A percentile compares a stretch with the other conserved stretches of the same genome.
Evolutionary conservation across 2,797 vertebrate species (phyloP).

Genomic region (Bryconaethiops microstoma): DNA sequence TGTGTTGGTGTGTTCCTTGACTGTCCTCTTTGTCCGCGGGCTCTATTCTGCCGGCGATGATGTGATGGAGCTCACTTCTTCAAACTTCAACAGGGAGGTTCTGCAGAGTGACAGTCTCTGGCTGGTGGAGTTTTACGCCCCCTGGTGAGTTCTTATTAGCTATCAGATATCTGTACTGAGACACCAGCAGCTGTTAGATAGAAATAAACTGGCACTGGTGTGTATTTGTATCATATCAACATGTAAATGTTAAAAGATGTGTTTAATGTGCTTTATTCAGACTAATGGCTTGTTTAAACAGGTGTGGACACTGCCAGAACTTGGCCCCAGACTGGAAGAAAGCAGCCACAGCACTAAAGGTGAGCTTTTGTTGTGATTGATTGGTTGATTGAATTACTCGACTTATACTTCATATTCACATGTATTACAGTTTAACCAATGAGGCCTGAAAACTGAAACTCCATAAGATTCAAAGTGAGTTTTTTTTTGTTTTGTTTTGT

Average conservation of each 20-base stretch:
- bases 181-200: background rate
- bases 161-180: background rate
- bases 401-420: background rate
- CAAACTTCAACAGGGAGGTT: slow-evolving; percentile 94
- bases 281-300: slow-evolving; percentile 59
- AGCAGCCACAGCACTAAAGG: slow-evolving; percentile 92
- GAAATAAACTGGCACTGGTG: background rate
- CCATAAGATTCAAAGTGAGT: background rate
- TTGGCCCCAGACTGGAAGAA: slow-evolving; percentile 95
- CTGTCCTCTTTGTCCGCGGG: slow-evolving; percentile 77
- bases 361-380: slow-evolving; percentile 63
- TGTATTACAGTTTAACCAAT: background rate
- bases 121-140: slow-evolving; percentile 97
- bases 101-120: slow-evolving; percentile 92
- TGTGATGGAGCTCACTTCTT: slow-evolving; percentile 88
- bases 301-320: slow-evolving; percentile 95
- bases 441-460: background rate
- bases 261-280: background rate
- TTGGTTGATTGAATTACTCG: background rate
- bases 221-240: background rate
- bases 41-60: slow-evolving; percentile 91
- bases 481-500: background rate
- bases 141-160: slow-evolving; percentile 84
- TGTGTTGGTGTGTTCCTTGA: slow-evolving; percentile 82
- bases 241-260: background rate